Percentiles rank a stretch among this genome's conserved stretches.
These are phyloP conservation scores for Tetragonisca angustula DNA, from an alignment of 2,888 invertebrate genomes.

Conservation along the genomic window DNA sequence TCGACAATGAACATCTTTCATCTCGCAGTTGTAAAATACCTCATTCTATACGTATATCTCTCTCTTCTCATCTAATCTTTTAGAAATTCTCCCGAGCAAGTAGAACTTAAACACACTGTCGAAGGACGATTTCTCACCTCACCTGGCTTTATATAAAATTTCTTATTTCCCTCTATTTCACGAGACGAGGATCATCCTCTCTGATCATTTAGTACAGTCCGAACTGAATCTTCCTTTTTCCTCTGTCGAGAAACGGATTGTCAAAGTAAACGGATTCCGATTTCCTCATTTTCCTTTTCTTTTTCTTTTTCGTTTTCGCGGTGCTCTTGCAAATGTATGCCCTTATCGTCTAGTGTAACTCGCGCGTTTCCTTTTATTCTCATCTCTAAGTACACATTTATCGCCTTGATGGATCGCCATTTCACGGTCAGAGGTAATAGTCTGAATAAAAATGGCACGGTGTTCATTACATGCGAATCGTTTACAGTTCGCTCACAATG, in stretches of 20 bases:
- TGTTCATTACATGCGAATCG: slow-evolving; percentile 33
- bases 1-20: slow-evolving; percentile 36
- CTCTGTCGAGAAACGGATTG: slow-evolving; percentile 59
- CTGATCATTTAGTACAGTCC: slow-evolving; percentile 5
- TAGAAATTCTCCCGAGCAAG: background rate
- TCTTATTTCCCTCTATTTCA: slow-evolving; percentile 39
- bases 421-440: slow-evolving; percentile 47
- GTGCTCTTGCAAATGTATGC: slow-evolving; percentile 24
- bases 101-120: slow-evolving; percentile 30
- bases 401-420: slow-evolving; percentile 1
- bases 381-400: slow-evolving; percentile 33
- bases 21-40: slow-evolving; percentile 44
- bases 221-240: slow-evolving; percentile 11
- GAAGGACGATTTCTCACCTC: slow-evolving; percentile 48
- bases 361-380: slow-evolving; percentile 4
- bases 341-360: slow-evolving; percentile 50
- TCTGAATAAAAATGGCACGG: slow-evolving; percentile 48
- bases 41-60: slow-evolving; percentile 19
- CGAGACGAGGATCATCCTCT: background rate
- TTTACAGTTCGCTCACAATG: slow-evolving; percentile 31
- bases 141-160: slow-evolving; percentile 43
- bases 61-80: background rate
- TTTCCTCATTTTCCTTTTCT: background rate
- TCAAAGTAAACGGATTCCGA: slow-evolving; percentile 60
- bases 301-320: background rate